These are phyloP conservation scores for Echinarachnius parma DNA, from an alignment of 53 echinoderm and acorn worm species.

Conservation along the genomic window DNA sequence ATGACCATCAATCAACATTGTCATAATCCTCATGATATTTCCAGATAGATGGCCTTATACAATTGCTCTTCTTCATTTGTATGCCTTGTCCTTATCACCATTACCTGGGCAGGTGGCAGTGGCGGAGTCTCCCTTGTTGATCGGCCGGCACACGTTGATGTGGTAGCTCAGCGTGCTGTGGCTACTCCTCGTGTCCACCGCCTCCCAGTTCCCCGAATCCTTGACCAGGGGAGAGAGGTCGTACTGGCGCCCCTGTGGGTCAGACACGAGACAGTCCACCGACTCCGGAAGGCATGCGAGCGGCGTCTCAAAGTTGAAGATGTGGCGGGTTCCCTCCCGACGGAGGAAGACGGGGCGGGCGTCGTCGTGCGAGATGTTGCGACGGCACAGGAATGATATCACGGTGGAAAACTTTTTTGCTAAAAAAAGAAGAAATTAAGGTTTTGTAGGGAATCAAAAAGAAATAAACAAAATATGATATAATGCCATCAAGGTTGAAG, in stretches of 20 bases:
- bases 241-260: constrained; percentile 75
- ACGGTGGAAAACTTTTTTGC: constrained; percentile 19
- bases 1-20: too few species aligned
- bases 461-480: too few species aligned
- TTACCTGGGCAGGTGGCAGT: constrained; percentile 74
- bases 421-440: too few species aligned
- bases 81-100: too few species aligned
- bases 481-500: too few species aligned
- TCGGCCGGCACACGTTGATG: constrained; percentile 89
- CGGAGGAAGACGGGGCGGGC: constrained; percentile 62
- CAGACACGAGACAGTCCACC: constrained; percentile 90
- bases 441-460: too few species aligned
- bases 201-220: constrained; percentile 90
- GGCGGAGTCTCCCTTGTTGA: constrained; percentile 59
- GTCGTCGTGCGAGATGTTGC: constrained; percentile 48
- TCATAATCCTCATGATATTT: too few species aligned
- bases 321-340: constrained; percentile 54
- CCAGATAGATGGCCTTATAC: too few species aligned
- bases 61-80: too few species aligned
- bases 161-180: constrained; percentile 59
- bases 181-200: constrained; percentile 70
- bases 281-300: constrained; percentile 95
- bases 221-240: constrained; percentile 87
- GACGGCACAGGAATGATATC: constrained; percentile 89
- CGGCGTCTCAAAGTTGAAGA: constrained; percentile 87